Conservation (phyloP, 2,797 vertebrate genomes). For the Crypturellus tataupa region DNA sequence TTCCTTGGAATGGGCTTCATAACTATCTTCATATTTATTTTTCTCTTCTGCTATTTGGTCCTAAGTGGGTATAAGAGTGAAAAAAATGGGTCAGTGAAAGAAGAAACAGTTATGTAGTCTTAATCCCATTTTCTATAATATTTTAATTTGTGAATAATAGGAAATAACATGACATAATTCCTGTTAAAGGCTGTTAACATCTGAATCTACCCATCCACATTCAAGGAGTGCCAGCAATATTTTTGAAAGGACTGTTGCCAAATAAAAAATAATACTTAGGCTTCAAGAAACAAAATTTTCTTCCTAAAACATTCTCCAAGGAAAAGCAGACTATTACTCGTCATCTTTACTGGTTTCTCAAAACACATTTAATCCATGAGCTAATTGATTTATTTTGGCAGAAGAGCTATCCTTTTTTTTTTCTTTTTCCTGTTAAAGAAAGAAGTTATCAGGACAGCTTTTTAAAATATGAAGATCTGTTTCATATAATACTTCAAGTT, state of each 20-base stretch:
- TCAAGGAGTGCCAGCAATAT: not conserved
- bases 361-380: constrained; percentile 27
- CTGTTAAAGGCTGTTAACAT: not conserved
- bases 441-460: not conserved
- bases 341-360: not conserved
- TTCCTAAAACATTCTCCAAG: constrained; percentile 4
- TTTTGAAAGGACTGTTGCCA: constrained; percentile 12
- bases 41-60: not conserved
- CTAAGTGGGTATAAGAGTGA: not conserved
- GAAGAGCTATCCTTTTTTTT: not conserved
- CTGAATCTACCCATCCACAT: not conserved
- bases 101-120: not conserved
- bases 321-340: constrained; percentile 17
- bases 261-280: not conserved
- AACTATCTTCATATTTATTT: not conserved
- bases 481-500: not conserved
- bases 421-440: not conserved
- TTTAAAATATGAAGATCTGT: constrained; percentile 24
- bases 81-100: not conserved
- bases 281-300: not conserved
- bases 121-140: not conserved
- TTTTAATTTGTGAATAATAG: not conserved
- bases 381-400: constrained; percentile 50
- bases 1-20: not conserved
- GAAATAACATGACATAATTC: not conserved